Evolutionary conservation across 2,113 vertebrate species (phyloP), one percentile per base, ranked within the genome.

Genomic region (Mus pahari): DNA sequence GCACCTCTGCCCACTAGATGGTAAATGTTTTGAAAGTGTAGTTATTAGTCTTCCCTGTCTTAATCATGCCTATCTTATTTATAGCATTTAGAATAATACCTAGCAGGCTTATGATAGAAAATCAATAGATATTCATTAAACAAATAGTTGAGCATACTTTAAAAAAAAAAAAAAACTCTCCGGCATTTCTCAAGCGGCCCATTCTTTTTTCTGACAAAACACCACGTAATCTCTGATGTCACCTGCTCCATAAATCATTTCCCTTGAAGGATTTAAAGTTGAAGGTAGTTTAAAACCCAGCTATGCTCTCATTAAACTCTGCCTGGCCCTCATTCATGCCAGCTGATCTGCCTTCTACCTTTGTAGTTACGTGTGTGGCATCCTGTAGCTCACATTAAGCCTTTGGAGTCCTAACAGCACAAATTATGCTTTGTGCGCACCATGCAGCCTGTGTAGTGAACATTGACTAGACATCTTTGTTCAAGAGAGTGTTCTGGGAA

Each of bases 61-160:
- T 75, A 94, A 82, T 82, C 26, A 73, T 62, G 92, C 7, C 36
- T 2, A 11, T 83, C 55, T 83, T 64, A 84, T 31, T 78, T 90
- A 84, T 14, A 73, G n/a, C 58, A 87, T 87, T 93, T 79, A 92
- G 39, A 95, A 70, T n/a, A 95, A 91, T 78, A 64, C 62, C 75
- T 91, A 73, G 28, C 48, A 95, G 74, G 50, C 36, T 93, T 16
- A 33, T 84, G 62, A 91, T 78, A 91, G 53, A 91, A 88, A 78
- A 93, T 82, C 73, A 95, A 90, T 89, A 89, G 62, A 91, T 96
- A 78, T 89, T 92, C 64, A 96, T 90, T 91, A 92, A 88, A 53
- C 3, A 26, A 92, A 84, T 82, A 28, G 86, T 91, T 70, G 75
- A 83, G 60, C 16, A 86, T 50, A 50, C n/a, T n/a, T n/a, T n/a